Base-by-base conservation (phyloP, 2,797 vertebrate species). In the Esox masquinongy region DNA sequence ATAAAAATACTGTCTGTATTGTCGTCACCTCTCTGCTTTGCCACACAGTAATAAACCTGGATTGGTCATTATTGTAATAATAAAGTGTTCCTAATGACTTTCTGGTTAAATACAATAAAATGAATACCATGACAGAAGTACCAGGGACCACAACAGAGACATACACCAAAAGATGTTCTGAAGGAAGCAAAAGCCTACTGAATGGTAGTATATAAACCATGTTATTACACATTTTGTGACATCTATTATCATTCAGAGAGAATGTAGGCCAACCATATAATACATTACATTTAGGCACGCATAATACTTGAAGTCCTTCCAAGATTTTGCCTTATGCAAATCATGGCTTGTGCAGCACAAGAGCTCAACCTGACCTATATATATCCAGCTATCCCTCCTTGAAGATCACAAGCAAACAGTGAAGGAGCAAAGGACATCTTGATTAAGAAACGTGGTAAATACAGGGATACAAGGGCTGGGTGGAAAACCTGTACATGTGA, bases 341-440 rank as follows among this genome's bases (percentile, higher is more conserved):
- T 86, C 17, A 26, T 56, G 63, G 81, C 75, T 59, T 86, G 83
- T 81, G 84, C 77, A 75, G 64, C 22, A 39, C 87, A 34, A 86
- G 84, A 87, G 88, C 86, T 84, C 82, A 88, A 84, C 89, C 91
- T 92, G 91, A 90, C 90, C 90, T 90, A 91, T 85, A 91, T 92
- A 90, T 80, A 86, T 82, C 82, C 78, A 19, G 8, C 31, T 9
- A 86, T 82, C 80, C 72, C 79, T 88, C 78, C 82, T 86, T 82
- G 77, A 63, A 80, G 88, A 51, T 19, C 84, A 89, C 73, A 89
- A 84, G 82, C 75, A 72, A 75, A 77, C 88, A 80, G 78, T 47
- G 74, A 79, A 61, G n/a, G 22, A 84, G 82, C 9, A 86, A 70
- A 67, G 86, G 75, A 87, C 72, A 77, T 83, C 79, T 80, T 86